These are phyloP conservation scores for Sminthopsis crassicaudata DNA, from an alignment of 2,113 vertebrate species.

Conservation along the genomic window DNA sequence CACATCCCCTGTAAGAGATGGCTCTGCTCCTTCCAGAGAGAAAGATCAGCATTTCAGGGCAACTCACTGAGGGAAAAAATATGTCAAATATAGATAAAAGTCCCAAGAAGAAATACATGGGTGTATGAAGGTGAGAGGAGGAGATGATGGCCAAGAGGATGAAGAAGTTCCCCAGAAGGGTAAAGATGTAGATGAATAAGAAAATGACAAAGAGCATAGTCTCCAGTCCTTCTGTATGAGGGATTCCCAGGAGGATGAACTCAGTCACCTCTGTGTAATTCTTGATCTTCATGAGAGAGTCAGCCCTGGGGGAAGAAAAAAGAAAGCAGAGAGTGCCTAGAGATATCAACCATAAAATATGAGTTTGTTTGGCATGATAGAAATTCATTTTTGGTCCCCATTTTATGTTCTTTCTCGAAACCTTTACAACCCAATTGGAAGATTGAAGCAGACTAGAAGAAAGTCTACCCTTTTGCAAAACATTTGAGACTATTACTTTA, in stretches of 20 bases:
- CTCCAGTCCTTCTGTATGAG: constrained; percentile 59
- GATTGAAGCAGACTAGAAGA: too few species aligned
- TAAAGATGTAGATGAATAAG: constrained; percentile 56
- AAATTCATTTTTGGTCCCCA: too few species aligned
- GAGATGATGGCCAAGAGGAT: constrained; percentile 60
- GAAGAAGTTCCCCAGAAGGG: constrained; percentile 65
- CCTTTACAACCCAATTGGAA: too few species aligned
- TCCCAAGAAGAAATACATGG: constrained; percentile 77
- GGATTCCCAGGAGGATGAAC: constrained; percentile 69
- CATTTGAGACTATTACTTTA: too few species aligned
- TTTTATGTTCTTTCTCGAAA: too few species aligned
- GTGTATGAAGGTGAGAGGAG: constrained; percentile 50
- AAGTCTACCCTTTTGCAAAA: not conserved
- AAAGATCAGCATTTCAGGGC: constrained; percentile 61
- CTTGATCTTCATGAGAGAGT: constrained; percentile 16
- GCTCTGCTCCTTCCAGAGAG: not conserved
- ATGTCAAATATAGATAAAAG: constrained; percentile 66
- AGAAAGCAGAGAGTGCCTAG: not conserved
- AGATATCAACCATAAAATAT: not conserved
- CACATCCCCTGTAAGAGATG: constrained; percentile 58
- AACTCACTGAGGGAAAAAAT: constrained; percentile 62
- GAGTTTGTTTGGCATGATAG: too few species aligned
- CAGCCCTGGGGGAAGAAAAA: not conserved
- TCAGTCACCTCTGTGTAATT: constrained; percentile 63
- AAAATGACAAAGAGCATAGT: constrained; percentile 56